A percentile compares a stretch with the other conserved stretches of the same genome.
Evolutionary conservation across 2,113 vertebrate genomes (phyloP).

Genomic region (Neodon shergylaensis): DNA sequence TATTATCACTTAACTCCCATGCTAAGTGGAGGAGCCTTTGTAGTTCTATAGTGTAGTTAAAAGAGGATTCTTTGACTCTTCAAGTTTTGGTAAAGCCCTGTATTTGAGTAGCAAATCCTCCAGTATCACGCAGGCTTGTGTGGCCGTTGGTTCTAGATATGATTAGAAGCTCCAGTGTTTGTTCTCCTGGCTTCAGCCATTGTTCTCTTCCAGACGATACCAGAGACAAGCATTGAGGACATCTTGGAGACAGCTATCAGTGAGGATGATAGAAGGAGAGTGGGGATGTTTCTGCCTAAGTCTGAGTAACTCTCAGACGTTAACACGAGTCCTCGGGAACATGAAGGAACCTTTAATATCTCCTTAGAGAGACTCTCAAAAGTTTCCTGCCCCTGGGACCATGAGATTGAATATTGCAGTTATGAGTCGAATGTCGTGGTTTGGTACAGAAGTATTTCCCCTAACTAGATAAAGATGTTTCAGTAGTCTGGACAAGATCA

Average conservation of each 20-base stretch:
- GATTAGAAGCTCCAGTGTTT: neutral
- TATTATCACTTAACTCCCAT: neutral
- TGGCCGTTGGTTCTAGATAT: neutral
- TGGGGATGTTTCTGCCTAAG: neutral
- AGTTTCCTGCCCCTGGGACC: neutral
- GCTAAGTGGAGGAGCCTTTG: neutral
- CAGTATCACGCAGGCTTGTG: neutral
- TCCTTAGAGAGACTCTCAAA: neutral
- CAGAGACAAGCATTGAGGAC: neutral
- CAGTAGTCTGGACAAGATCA: neutral
- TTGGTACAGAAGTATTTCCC: neutral
- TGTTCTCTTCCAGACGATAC: neutral
- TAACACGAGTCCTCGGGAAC: neutral
- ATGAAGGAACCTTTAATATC: neutral
- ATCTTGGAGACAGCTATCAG: neutral
- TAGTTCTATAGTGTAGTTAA: neutral
- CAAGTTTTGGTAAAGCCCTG: neutral
- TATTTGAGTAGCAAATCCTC: conserved; percentile 11
- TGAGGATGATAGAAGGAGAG: neutral
- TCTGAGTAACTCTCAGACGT: neutral
- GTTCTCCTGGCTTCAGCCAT: neutral
- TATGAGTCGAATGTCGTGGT: neutral
- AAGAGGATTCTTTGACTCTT: neutral
- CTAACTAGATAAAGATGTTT: neutral
- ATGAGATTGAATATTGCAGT: neutral